phyloP scores from a whole-genome alignment of 2,888 invertebrate genomes.

The Drosophila putrida region DNA sequence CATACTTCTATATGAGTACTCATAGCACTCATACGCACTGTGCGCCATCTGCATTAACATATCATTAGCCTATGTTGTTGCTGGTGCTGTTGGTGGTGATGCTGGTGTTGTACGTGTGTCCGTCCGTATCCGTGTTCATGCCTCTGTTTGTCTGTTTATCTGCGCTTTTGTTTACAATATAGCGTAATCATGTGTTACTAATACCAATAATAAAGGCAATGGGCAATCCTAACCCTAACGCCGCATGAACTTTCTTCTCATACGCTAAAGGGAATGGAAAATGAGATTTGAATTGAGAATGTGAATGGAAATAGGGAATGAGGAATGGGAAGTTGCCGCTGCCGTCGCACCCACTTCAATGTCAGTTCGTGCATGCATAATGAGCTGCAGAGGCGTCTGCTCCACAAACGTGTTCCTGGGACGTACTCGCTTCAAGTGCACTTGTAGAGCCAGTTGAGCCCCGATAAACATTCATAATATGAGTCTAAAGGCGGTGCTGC shows the following conservation, averaged over 20 bases:
- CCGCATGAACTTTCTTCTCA: conserved; percentile 44
- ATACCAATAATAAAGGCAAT: conserved; percentile 76
- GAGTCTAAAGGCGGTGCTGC: conserved; percentile 40
- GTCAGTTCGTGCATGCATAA: conserved; percentile 78
- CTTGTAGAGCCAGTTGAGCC: conserved; percentile 44
- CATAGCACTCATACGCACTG: conserved; percentile 72
- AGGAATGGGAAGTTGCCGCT: conserved; percentile 25
- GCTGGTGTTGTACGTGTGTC: conserved; percentile 8
- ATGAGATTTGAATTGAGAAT: not conserved
- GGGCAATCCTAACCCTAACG: conserved; percentile 74
- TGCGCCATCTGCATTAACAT: conserved; percentile 78
- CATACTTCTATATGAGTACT: conserved; percentile 5
- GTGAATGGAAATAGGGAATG: not conserved
- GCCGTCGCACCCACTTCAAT: conserved; percentile 72
- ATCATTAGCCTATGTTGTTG: conserved; percentile 56
- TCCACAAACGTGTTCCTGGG: conserved; percentile 43
- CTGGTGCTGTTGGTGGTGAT: not conserved
- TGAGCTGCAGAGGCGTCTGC: conserved; percentile 53
- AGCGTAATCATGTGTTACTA: conserved; percentile 81
- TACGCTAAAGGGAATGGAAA: conserved; percentile 6
- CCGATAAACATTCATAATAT: conserved; percentile 42
- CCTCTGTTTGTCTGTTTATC: conserved; percentile 65
- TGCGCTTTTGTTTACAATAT: conserved; percentile 75
- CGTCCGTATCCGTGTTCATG: conserved; percentile 19
- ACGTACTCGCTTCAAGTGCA: conserved; percentile 71